Evolutionary conservation across 2,113 vertebrate genomes (phyloP).

Genomic region (Crotalus helleri): DNA sequence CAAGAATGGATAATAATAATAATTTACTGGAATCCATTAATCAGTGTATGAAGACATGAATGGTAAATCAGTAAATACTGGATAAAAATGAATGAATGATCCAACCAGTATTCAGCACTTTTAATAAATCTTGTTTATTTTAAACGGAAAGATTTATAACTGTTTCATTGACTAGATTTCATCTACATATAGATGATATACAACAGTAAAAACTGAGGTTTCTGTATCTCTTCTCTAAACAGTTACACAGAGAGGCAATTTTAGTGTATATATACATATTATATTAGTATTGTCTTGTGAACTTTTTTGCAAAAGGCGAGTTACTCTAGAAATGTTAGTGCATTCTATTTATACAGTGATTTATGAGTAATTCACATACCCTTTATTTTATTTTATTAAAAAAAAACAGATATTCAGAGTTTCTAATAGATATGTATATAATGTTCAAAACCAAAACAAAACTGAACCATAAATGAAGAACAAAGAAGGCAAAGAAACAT

Average conservation of each 20-base stretch:
- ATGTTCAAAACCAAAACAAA: background rate
- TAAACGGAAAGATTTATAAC: background rate
- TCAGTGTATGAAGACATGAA: background rate
- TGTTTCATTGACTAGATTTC: background rate
- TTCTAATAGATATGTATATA: background rate
- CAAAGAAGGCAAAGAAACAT: background rate
- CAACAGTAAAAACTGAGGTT: background rate
- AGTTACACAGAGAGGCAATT: background rate
- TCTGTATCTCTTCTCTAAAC: background rate
- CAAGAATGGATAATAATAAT: background rate
- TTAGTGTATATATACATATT: background rate
- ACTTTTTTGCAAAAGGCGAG: background rate
- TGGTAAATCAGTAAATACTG: background rate
- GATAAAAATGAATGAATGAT: background rate
- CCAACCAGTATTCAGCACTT: background rate
- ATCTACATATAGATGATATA: background rate
- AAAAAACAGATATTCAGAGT: background rate
- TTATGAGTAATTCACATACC: background rate
- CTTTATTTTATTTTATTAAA: background rate
- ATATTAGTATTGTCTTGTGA: background rate
- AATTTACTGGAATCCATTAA: background rate
- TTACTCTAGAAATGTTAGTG: background rate
- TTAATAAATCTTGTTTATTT: slow-evolving; percentile 6
- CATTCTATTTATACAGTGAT: background rate
- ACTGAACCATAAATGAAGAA: background rate